Conservation (phyloP, 2,888 invertebrate species). For the Drosophila greeni region DNA sequence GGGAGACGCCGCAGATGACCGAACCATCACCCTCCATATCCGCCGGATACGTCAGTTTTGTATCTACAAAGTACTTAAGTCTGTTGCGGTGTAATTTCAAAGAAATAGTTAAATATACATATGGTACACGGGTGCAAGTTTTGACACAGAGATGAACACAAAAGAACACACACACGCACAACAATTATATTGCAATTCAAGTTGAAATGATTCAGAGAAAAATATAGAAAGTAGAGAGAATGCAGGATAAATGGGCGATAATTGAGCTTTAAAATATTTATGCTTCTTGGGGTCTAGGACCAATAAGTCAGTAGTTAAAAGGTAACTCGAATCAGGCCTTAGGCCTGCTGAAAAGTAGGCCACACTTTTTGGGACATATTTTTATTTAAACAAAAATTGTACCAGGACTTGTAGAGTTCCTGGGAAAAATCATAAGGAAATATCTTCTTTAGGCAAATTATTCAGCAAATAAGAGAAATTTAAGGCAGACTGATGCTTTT, state of each 20-base stretch:
- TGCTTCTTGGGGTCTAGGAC: constrained; percentile 15
- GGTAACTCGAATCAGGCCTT: not conserved
- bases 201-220: constrained; percentile 34
- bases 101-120: constrained; percentile 19
- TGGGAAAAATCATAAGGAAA: not conserved
- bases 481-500: constrained; percentile 2
- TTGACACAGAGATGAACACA: constrained; percentile 39
- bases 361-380: not conserved
- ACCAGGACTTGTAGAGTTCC: not conserved
- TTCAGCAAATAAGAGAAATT: constrained; percentile 3
- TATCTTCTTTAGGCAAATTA: constrained; percentile 11
- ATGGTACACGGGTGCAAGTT: constrained; percentile 37
- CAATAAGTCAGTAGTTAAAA: not conserved
- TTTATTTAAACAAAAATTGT: not conserved
- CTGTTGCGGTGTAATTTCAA: constrained; percentile 11
- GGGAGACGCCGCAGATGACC: constrained; percentile 33
- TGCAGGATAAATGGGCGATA: constrained; percentile 28
- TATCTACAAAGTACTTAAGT: constrained; percentile 25
- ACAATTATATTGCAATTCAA: constrained; percentile 32
- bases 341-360: constrained; percentile 3
- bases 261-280: constrained; percentile 18
- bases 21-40: constrained; percentile 22
- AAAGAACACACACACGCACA: constrained; percentile 41
- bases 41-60: constrained; percentile 17
- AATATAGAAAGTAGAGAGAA: constrained; percentile 8